Conservation (phyloP, 1,140 invertebrate species). For the Hylaeus anthracinus region DNA sequence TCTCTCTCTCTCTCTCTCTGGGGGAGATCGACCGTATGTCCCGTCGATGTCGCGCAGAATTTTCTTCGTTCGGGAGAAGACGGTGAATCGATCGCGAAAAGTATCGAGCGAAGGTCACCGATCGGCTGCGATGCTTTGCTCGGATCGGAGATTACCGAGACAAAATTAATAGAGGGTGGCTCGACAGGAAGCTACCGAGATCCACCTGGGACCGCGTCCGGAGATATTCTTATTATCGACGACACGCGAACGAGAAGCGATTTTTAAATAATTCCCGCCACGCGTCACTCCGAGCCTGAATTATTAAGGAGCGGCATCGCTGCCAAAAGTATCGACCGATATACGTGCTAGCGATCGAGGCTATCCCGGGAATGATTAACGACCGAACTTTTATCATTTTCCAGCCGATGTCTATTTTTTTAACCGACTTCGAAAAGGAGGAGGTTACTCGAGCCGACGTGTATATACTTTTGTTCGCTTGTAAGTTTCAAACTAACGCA, state of each 20-base stretch:
- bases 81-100: slow-evolving; percentile 46
- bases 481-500: slow-evolving; percentile 1
- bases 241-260: slow-evolving; percentile 33
- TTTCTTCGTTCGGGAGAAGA: no score
- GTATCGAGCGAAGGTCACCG: slow-evolving; percentile 54
- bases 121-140: slow-evolving; percentile 63
- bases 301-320: slow-evolving; percentile 42
- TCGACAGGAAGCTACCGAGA: slow-evolving; percentile 68
- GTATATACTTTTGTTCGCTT: slow-evolving; percentile 54
- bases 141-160: slow-evolving; percentile 76
- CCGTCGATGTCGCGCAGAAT: no score
- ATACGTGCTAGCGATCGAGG: slow-evolving; percentile 21
- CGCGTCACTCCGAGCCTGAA: slow-evolving; percentile 43
- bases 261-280: slow-evolving; percentile 62
- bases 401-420: no score
- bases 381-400: slow-evolving; percentile 55
- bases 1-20: no score
- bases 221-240: neutral
- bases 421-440: no score
- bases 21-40: no score
- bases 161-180: slow-evolving; percentile 73
- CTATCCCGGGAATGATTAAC: slow-evolving; percentile 60
- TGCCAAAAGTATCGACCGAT: slow-evolving; percentile 49
- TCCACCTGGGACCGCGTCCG: slow-evolving; percentile 69
- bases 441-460: no score